A percentile compares a stretch with the other conserved stretches of the same genome.
Conservation (phyloP, 2,113 vertebrate genomes). For the Gallinago undulata region DNA sequence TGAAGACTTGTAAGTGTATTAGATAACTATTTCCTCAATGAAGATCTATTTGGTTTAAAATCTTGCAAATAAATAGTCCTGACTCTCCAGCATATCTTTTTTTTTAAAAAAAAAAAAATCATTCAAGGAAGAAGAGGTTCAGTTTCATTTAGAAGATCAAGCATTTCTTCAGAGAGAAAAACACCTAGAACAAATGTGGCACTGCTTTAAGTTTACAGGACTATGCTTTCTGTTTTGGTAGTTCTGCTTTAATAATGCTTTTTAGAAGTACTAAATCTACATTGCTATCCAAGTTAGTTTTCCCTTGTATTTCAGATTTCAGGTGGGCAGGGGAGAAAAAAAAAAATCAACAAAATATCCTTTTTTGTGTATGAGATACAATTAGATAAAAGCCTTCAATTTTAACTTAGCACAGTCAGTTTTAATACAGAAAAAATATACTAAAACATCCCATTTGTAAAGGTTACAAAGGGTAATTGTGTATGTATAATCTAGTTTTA, state of each 20-base stretch:
- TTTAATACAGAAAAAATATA: background rate
- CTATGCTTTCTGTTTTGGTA: background rate
- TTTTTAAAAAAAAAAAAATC: background rate
- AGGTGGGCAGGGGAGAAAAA: background rate
- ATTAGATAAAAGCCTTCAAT: background rate
- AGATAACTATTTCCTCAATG: background rate
- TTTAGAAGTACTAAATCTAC: background rate
- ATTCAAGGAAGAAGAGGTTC: background rate
- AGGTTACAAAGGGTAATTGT: background rate
- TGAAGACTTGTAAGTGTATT: background rate
- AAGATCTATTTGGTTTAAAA: background rate
- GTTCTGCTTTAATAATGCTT: conserved; percentile 31
- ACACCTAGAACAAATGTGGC: conserved; percentile 14
- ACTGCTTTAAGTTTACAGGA: background rate
- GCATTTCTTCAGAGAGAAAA: conserved; percentile 35
- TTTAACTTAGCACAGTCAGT: background rate
- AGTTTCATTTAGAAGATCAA: conserved; percentile 52
- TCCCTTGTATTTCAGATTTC: background rate
- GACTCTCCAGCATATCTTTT: background rate
- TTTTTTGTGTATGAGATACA: background rate
- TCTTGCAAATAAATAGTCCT: conserved; percentile 2
- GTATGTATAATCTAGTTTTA: background rate
- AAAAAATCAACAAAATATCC: background rate
- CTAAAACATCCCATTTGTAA: background rate
- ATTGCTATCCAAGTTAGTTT: background rate